These are phyloP conservation scores for Trichogramma pretiosum DNA, from an alignment of 1,140 invertebrate genomes.

Conservation along the genomic window DNA sequence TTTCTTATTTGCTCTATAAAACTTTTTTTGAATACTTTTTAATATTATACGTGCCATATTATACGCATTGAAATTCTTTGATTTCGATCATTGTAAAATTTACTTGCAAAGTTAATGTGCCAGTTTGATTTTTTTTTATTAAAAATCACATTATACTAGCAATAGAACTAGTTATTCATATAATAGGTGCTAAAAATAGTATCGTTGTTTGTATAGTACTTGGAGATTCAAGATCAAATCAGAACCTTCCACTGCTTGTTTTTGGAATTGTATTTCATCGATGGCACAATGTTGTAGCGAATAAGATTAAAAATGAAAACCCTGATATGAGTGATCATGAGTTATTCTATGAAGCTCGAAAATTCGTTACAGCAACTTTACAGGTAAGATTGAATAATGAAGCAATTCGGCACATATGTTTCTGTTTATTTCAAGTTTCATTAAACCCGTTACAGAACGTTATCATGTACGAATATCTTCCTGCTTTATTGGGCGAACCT, in stretches of 20 bases:
- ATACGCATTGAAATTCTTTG: no score
- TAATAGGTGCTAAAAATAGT: no score
- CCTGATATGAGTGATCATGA: slow-evolving; percentile 90
- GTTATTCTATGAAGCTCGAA: slow-evolving; percentile 80
- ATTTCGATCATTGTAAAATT: no score
- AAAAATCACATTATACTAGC: no score
- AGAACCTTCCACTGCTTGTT: slow-evolving; percentile 90
- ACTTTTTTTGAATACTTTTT: no score
- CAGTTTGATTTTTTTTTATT: no score
- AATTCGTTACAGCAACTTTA: slow-evolving; percentile 84
- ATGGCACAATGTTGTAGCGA: slow-evolving; percentile 91
- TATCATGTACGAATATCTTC: slow-evolving; percentile 93
- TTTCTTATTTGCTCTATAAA: no score
- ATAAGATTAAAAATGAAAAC: slow-evolving; percentile 64
- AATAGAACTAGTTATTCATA: no score
- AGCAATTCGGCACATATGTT: neutral
- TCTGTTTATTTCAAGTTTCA: neutral
- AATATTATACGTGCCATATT: no score
- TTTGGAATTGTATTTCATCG: slow-evolving; percentile 90
- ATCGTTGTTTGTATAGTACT: no score
- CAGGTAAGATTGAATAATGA: slow-evolving; percentile 55
- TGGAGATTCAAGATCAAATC: slow-evolving; percentile 92
- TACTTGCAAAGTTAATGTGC: no score
- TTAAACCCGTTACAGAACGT: slow-evolving; percentile 69
- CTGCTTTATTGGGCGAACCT: slow-evolving; percentile 69